Evolutionary conservation across 2,113 vertebrate species (phyloP), one percentile per base, ranked within the genome.

Genomic region (Thomomys bottae): DNA sequence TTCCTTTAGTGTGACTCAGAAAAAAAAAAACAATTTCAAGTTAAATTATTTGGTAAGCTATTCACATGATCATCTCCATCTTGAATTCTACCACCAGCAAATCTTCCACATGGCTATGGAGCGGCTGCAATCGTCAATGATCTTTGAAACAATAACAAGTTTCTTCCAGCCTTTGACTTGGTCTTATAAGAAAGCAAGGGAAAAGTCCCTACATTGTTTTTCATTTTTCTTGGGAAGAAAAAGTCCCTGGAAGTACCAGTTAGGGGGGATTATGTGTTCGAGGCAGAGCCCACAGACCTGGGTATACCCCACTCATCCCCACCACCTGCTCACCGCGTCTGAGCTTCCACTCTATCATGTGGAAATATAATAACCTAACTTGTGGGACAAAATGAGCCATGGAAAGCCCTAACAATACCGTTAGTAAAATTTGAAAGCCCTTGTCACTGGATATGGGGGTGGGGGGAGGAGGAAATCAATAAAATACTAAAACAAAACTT

Each of bases 141-240:
- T 28, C 57, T 38, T 15, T 40, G 40, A n/a, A 75, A 6, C 5
- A 38, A 26, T 9, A 61, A 21, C 8, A 36, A 59, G 14, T 17
- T 45, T 61, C 40, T 63, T 34, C 63, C 70, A 82, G 70, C 4
- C 54, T 64, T 85, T 70, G 54, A 82, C 32, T 57, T 21, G 34
- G 3, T 40, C 86, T 89, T 1, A 3, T 63, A 57, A 92, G 81
- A 81, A 14, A 36, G 3, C 3, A 2, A 89, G 40, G 24, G 64
- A 87, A 94, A 87, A 92, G 70, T 78, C 76, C 90, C 82, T 71
- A 8, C 30, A 28, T 70, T 70, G 75, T 70, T 89, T 80, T 89
- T 34, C 63, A 81, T 6, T 26, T 61, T 92, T 81, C 57, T 11
- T 77, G 63, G 66, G 40, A 94, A 76, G 81, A 63, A 59, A 59